Base-by-base conservation (phyloP, 2,888 invertebrate species). In the Sclerodermus sp. region DNA sequence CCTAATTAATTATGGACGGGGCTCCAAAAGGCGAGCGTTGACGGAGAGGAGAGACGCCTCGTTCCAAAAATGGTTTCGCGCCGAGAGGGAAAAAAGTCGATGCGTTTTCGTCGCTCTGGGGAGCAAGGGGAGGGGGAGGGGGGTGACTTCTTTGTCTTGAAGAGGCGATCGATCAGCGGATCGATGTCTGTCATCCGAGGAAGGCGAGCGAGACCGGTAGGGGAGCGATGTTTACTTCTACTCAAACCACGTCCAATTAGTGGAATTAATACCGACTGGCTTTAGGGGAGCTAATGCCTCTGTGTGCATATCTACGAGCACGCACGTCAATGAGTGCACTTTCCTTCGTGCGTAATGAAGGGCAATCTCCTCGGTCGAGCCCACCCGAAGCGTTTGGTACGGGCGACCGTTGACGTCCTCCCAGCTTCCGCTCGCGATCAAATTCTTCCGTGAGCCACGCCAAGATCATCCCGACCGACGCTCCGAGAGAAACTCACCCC, bases 231-330 rank as follows among this genome's bases (percentile, higher is more conserved):
- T 72, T 71, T 71, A 71, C 68, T 64, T 60, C 68, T 67, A 69
- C 68, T 65, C 64, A 71, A 74, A 71, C 73, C 73, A 69, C 73
- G 69, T 69, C 74, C 73, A 75, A 75, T 75, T 75, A 75, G 74
- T 74, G 71, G 71, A 74, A 75, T 75, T 75, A 74, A 75, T 75
- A 70, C 66, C 64, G 68, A 68, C 65, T 62, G 66, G 64, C 70
- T 70, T 70, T 70, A 67, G 67, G 70, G 67, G 68, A 70, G 66
- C 68, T 74, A 73, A 74, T 73, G 66, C 73, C 68, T 65, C 62
- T 48, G 46, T 63, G 58, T 51, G 51, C 58, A 62, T 64, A 61
- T 63, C 60, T 63, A 59, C 61, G 65, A 62, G 63, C 62, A 68
- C 63, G 64, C 70, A 65, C 67, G 64, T 61, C 68, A 62, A 67